phyloP scores from a whole-genome alignment of 2,888 invertebrate species.

The Falcaria lacertinaria region DNA sequence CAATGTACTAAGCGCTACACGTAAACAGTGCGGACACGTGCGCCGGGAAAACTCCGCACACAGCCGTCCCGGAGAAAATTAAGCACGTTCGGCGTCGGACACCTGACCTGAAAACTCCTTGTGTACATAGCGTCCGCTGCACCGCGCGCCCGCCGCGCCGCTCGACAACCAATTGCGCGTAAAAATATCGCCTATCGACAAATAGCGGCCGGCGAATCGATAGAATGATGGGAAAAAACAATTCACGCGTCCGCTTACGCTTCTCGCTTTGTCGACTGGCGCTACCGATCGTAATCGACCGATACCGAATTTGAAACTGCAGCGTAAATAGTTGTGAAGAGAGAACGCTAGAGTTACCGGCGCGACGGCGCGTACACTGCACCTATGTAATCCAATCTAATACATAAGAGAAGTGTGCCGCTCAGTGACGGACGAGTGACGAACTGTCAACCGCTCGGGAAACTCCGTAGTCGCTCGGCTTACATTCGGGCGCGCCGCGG shows the following conservation, averaged over 20 bases:
- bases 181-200: conserved; percentile 40
- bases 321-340: conserved; percentile 42
- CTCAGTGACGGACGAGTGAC: conserved; percentile 68
- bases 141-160: conserved; percentile 45
- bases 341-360: conserved; percentile 53
- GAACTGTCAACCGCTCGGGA: conserved; percentile 67
- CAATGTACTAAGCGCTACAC: conserved; percentile 38
- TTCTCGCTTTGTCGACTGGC: conserved; percentile 13
- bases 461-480: conserved; percentile 40
- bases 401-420: conserved; percentile 68
- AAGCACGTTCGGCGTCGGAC: conserved; percentile 18
- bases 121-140: conserved; percentile 31
- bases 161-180: conserved; percentile 41
- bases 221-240: conserved; percentile 40
- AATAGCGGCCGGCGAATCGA: conserved; percentile 28
- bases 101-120: conserved; percentile 25
- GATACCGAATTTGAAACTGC: conserved; percentile 54
- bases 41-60: conserved; percentile 45
- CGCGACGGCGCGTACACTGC: conserved; percentile 57
- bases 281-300: conserved; percentile 27
- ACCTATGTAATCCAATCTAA: conserved; percentile 61
- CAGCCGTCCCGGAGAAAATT: conserved; percentile 30
- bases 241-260: conserved; percentile 15
- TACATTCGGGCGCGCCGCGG: conserved; percentile 22
- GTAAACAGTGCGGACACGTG: conserved; percentile 72